These are phyloP conservation scores for Gasteruption jaculator DNA, from an alignment of 2,888 invertebrate genomes.

Conservation along the genomic window DNA sequence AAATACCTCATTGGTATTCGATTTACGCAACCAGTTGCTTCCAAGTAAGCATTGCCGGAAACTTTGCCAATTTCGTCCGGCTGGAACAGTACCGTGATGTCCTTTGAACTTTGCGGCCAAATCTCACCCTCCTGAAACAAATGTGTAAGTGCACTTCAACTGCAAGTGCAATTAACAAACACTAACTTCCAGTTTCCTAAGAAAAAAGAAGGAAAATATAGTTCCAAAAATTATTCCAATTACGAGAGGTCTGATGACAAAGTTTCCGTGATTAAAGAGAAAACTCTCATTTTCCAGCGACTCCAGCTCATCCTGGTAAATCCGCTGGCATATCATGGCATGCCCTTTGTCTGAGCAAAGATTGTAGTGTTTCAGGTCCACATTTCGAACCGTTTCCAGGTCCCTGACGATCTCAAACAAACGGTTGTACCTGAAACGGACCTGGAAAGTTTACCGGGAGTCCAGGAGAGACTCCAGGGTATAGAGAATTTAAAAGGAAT, in stretches of 20 bases:
- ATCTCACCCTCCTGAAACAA: slow-evolving; percentile 56
- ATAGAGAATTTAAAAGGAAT: slow-evolving; percentile 7
- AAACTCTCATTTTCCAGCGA: slow-evolving; percentile 42
- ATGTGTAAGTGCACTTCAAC: slow-evolving; percentile 6
- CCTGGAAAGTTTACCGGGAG: no score
- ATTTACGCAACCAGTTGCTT: slow-evolving; percentile 56
- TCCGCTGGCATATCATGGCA: slow-evolving; percentile 47
- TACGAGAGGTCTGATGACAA: slow-evolving; percentile 57
- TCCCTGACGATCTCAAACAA: slow-evolving; percentile 27
- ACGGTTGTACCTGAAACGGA: slow-evolving; percentile 23
- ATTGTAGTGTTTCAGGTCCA: slow-evolving; percentile 31
- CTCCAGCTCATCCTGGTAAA: slow-evolving; percentile 48
- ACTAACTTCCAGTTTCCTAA: neutral
- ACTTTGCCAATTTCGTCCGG: slow-evolving; percentile 57
- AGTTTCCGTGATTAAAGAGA: slow-evolving; percentile 42
- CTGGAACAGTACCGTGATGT: slow-evolving; percentile 56
- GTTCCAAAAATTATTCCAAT: no score
- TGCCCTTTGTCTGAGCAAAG: slow-evolving; percentile 29
- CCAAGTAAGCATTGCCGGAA: slow-evolving; percentile 56
- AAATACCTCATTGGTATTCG: slow-evolving; percentile 55
- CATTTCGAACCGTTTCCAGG: slow-evolving; percentile 23
- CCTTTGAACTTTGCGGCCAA: slow-evolving; percentile 57
- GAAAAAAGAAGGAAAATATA: neutral
- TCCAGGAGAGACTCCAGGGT: neutral
- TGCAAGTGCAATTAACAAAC: neutral